Conservation (phyloP, 2,888 invertebrate genomes). For the Catocala nupta region DNA sequence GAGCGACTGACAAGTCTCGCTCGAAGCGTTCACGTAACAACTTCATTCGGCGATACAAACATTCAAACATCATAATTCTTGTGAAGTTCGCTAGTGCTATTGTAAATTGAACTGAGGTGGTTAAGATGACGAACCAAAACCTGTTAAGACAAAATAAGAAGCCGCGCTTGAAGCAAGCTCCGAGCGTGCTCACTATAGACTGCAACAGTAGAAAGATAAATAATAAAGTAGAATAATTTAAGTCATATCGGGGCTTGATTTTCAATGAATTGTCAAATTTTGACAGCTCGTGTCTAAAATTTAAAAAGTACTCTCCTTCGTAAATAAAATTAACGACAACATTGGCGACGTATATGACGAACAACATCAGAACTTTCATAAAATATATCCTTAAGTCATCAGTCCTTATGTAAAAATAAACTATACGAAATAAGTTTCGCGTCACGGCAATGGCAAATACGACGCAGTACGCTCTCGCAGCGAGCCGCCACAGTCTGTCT, state of each 20-base stretch:
- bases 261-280: not conserved
- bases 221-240: not conserved
- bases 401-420: not conserved
- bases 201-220: not conserved
- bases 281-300: not conserved
- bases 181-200: not conserved
- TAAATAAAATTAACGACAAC: not conserved
- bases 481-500: not conserved
- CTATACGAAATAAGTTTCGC: not conserved
- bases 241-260: not conserved
- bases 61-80: slow-evolving; percentile 3
- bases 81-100: not conserved
- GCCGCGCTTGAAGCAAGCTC: too few relatives aligned
- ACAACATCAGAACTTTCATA: not conserved
- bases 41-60: not conserved
- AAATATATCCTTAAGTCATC: too few relatives aligned
- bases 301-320: not conserved
- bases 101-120: not conserved
- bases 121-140: too few relatives aligned
- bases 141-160: too few relatives aligned
- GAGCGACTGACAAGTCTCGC: not conserved
- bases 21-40: not conserved
- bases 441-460: not conserved
- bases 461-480: not conserved
- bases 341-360: not conserved